Base-by-base conservation (phyloP, 1,140 invertebrate species). In the Elymnias hypermnestra region DNA sequence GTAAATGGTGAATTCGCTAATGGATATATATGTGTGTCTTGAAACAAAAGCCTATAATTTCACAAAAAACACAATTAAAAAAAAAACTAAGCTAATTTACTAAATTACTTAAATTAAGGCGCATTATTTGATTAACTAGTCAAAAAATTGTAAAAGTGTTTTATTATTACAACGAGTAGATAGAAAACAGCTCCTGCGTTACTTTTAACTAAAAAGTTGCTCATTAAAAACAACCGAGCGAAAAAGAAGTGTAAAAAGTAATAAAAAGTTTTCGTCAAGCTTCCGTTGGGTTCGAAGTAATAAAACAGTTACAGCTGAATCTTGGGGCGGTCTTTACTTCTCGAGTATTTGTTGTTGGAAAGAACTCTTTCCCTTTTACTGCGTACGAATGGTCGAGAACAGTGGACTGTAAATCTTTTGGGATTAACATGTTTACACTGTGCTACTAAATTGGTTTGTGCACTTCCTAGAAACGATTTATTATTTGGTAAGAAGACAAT, bases 221-320 rank as follows among this genome's bases (percentile, higher is more conserved):
- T n/a, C n/a, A n/a, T n/a, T n/a, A n/a, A n/a, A n/a, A n/a, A n/a
- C n/a, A n/a, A n/a, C n/a, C n/a, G n/a, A n/a, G n/a, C n/a, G 50
- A 49, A 50, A 47, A 61, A 50, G 46, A 51, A 45, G 38, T 44
- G 52, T 48, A 55, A 54, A 56, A 58, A 62, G 53, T 55, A 65
- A 56, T 56, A 62, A 61, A 65, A 62, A 63, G 44, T 50, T 43
- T 62, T 49, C 49, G 54, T 44, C 42, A 53, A 56, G 51, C 47
- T 71, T 58, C 57, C 56, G 63, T 59, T 45, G 50, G 49, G 61
- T 62, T 68, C 55, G 54, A 60, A 66, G 61, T 71, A 74, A 65
- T 81, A 81, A 81, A 81, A 75, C 63, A 62, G 72, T 73, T 66
- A 71, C 67, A 62, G 43, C 57, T 60, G 63, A 72, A 63, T 57